A percentile compares a stretch with the other conserved stretches of the same genome.
Conservation (phyloP, 2,888 invertebrate genomes). For the Metellina segmentata region DNA sequence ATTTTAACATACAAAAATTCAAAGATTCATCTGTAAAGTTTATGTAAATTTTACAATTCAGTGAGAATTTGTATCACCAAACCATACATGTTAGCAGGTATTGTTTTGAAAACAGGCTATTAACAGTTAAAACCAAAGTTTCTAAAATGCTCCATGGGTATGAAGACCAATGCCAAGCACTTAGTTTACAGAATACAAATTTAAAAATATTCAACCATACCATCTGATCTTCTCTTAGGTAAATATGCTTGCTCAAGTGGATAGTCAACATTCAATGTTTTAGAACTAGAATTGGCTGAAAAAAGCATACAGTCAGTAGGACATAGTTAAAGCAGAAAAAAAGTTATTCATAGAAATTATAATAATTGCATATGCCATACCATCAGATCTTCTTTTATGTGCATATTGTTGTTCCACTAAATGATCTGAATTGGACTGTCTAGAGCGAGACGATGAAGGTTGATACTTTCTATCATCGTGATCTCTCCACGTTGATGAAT, state of each 20-base stretch:
- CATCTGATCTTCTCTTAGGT: background rate
- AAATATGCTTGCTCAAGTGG: background rate
- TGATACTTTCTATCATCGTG: conserved; percentile 1
- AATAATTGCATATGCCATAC: background rate
- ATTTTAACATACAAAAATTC: no score
- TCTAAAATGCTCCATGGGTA: background rate
- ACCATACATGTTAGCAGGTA: background rate
- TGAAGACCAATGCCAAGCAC: background rate
- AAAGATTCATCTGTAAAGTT: no score
- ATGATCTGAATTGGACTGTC: conserved; percentile 1
- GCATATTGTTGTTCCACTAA: background rate
- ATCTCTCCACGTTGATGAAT: conserved; percentile 24
- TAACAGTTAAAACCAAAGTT: background rate
- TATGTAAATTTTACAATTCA: background rate
- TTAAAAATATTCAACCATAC: background rate
- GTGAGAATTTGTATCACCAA: background rate
- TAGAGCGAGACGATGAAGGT: background rate
- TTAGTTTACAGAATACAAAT: background rate
- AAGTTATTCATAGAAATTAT: background rate
- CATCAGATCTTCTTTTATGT: conserved; percentile 9
- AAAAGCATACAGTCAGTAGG: background rate
- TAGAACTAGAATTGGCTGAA: background rate
- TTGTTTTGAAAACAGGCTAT: background rate
- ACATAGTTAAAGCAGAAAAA: background rate
- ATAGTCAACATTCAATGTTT: background rate